These are phyloP conservation scores for Phataginus tricuspis DNA, from an alignment of 2,797 vertebrate genomes.

Conservation along the genomic window DNA sequence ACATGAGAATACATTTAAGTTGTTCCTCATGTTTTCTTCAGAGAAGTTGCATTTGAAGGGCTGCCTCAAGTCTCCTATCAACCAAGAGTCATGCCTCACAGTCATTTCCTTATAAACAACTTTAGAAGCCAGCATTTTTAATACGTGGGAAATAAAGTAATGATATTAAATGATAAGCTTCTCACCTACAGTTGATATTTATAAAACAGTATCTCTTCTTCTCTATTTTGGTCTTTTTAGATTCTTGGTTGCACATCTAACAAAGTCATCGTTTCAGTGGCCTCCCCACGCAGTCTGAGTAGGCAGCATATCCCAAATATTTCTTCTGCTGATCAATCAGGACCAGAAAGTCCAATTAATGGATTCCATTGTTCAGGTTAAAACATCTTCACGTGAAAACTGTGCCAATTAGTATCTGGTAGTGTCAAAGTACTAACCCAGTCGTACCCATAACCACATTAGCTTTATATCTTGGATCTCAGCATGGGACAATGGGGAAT, in stretches of 20 bases:
- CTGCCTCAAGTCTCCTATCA: background rate
- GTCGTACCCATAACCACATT: background rate
- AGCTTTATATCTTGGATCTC: background rate
- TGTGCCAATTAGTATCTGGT: background rate
- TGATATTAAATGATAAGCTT: background rate
- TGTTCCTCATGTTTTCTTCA: background rate
- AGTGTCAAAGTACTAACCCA: background rate
- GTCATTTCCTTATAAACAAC: background rate
- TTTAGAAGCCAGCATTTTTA: background rate
- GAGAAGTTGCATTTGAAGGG: background rate
- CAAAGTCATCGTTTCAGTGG: background rate
- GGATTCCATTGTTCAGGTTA: background rate
- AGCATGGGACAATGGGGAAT: background rate
- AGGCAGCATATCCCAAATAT: background rate
- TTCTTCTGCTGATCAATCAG: background rate
- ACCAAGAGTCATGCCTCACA: background rate
- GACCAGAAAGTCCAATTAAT: slow-evolving; percentile 15
- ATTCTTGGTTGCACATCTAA: background rate
- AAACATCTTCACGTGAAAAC: background rate
- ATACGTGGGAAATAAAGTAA: background rate
- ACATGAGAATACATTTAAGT: background rate
- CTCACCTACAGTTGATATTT: background rate
- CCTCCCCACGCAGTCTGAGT: background rate
- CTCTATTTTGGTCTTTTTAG: background rate
- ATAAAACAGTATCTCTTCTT: background rate